Conservation (phyloP, 2,797 vertebrate species). For the Sebastes diploproa region DNA sequence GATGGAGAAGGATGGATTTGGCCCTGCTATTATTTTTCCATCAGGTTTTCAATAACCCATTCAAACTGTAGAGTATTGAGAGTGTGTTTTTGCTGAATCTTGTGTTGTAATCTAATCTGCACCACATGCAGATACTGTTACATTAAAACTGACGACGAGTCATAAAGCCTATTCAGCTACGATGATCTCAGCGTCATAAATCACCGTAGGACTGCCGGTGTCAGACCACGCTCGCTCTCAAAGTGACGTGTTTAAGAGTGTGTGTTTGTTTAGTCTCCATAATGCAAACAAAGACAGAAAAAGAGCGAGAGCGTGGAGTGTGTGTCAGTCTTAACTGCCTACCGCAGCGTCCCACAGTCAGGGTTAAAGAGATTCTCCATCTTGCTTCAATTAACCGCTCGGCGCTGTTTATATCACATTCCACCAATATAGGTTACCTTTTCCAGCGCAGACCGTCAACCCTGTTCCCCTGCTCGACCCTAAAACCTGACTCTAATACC, state of each 20-base stretch:
- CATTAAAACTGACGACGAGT: slow-evolving; percentile 47
- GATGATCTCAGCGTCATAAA: slow-evolving; percentile 66
- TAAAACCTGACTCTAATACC: slow-evolving; percentile 48
- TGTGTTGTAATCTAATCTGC: slow-evolving; percentile 47
- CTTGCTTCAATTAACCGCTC: slow-evolving; percentile 79
- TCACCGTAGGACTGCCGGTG: slow-evolving; percentile 41
- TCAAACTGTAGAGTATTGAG: slow-evolving; percentile 17
- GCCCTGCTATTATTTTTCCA: slow-evolving; percentile 48
- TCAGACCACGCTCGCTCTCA: slow-evolving; percentile 31
- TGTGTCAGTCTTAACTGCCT: slow-evolving; percentile 49
- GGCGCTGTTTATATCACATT: slow-evolving; percentile 76
- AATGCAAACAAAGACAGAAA: slow-evolving; percentile 46
- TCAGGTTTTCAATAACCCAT: slow-evolving; percentile 45
- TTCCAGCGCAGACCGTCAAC: slow-evolving; percentile 45
- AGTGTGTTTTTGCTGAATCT: slow-evolving; percentile 26
- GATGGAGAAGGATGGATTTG: slow-evolving; percentile 40
- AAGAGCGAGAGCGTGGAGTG: slow-evolving; percentile 2
- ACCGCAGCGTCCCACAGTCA: slow-evolving; percentile 63
- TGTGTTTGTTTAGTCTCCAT: slow-evolving; percentile 67
- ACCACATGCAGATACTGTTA: slow-evolving; percentile 43
- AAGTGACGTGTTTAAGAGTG: slow-evolving; percentile 56
- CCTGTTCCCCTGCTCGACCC: slow-evolving; percentile 39
- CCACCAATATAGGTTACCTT: slow-evolving; percentile 68
- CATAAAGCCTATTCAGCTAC: slow-evolving; percentile 40
- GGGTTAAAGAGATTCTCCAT: slow-evolving; percentile 73